Evolutionary conservation across 2,888 invertebrate species (phyloP).

Genomic region (Eupithecia tripunctaria): DNA sequence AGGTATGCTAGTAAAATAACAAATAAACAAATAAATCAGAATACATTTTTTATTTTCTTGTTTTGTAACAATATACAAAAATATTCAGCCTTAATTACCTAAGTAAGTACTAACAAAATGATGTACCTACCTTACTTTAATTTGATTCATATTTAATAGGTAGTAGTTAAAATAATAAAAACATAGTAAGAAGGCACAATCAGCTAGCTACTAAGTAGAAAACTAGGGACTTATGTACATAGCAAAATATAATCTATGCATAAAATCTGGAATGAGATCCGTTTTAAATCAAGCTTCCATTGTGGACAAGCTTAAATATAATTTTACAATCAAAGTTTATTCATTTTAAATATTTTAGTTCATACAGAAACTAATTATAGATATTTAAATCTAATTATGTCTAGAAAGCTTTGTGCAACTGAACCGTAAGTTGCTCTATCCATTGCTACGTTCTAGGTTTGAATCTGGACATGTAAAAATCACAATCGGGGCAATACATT

Average conservation of each 20-base stretch:
- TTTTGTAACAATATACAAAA: conserved; percentile 36
- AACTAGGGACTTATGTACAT: conserved; percentile 14
- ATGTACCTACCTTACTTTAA: conserved; percentile 15
- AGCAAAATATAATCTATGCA: conserved; percentile 15
- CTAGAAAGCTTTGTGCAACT: conserved; percentile 16
- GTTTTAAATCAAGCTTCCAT: conserved; percentile 50
- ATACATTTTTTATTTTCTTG: conserved; percentile 35
- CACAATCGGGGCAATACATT: conserved; percentile 95
- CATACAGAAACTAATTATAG: conserved; percentile 20
- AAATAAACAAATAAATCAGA: conserved; percentile 21
- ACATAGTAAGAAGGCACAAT: conserved; percentile 13
- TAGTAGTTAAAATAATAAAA: conserved; percentile 9
- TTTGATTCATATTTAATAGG: conserved; percentile 2
- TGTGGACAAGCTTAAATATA: conserved; percentile 30
- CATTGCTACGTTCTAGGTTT: conserved; percentile 85
- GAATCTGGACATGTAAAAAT: conserved; percentile 95
- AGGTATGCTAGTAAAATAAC: background rate
- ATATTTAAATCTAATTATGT: background rate
- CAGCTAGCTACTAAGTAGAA: conserved; percentile 8
- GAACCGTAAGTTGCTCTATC: conserved; percentile 21
- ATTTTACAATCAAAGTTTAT: conserved; percentile 10
- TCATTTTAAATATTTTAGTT: conserved; percentile 33
- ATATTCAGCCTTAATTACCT: conserved; percentile 35
- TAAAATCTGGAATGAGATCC: conserved; percentile 74
- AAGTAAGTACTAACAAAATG: conserved; percentile 19